Base-by-base conservation (phyloP, 2,113 vertebrate species). In the Elanus axillaris region DNA sequence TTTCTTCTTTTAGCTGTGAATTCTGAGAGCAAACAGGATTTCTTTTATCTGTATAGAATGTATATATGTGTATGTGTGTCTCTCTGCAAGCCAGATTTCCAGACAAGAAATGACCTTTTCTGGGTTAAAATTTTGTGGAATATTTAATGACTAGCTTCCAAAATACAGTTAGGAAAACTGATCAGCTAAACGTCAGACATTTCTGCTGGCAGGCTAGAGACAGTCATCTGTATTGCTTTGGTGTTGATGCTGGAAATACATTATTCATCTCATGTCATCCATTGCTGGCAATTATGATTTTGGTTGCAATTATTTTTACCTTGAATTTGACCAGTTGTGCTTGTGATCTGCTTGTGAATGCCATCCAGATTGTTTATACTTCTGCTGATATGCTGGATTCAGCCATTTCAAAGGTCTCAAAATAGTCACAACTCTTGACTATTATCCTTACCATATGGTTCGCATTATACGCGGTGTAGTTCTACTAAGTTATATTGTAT, bases 301-400 rank as follows among this genome's bases (percentile, higher is more conserved):
- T 97, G 29, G 79, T 98, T 94, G 72, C 93, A 68, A 64, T 98
- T 53, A 95, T 95, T 94, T 97, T 98, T 97, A 97, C 89, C 89
- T 98, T 91, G 48, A 88, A 8, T 91, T 94, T 67, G 80, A 94
- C 67, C 90, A 95, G 43, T 95, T 97, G 20, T 92, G 31, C 94
- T 86, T 96, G 92, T 82, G 96, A 95, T 91, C 60, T 94, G 72
- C 89, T 98, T 58, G 89, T 97, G 91, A 98, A 97, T 85, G 62
- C 83, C 84, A n/a, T 96, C 85, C 96, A 95, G 48, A 96, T 97
- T 88, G 52, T 97, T 93, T 97, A 77, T 92, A 88, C 85, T 76
- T 97, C 90, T 58, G 90, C 93, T 90, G 45, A 79, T 88, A 16
- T 23, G 17, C 83, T 97, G 74, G 75, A 96, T 95, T 96, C 96